These are phyloP conservation scores for Noctua comes DNA, from an alignment of 2,888 invertebrate species.

Conservation along the genomic window DNA sequence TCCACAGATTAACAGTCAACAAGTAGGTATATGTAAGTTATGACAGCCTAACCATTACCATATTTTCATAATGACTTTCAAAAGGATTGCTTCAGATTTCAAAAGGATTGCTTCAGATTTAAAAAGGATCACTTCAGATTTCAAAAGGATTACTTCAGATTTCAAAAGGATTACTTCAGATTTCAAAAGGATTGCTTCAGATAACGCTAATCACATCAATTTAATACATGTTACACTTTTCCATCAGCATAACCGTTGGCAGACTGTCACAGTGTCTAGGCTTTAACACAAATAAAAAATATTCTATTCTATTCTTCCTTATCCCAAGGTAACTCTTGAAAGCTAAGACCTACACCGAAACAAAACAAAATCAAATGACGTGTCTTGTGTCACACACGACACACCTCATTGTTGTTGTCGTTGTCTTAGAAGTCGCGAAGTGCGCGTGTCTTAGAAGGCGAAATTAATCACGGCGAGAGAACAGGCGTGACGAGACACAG, in stretches of 20 bases:
- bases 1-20: too few relatives aligned
- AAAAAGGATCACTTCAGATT: too few relatives aligned
- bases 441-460: too few relatives aligned
- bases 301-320: background rate
- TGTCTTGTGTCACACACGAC: background rate
- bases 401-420: background rate
- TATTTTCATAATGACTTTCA: background rate
- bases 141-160: too few relatives aligned
- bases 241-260: background rate
- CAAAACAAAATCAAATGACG: constrained; percentile 1
- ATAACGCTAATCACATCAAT: background rate
- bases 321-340: background rate
- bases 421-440: constrained; percentile 12
- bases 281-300: too few relatives aligned
- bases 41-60: background rate
- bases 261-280: too few relatives aligned
- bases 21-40: background rate
- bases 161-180: too few relatives aligned
- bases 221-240: background rate
- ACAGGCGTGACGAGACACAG: background rate
- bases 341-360: background rate
- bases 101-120: too few relatives aligned
- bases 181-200: background rate
- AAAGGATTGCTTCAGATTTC: background rate
- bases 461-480: constrained; percentile 8